These are phyloP conservation scores for Dasysyrphus tricinctus DNA, from an alignment of 2,888 invertebrate species.

Conservation along the genomic window DNA sequence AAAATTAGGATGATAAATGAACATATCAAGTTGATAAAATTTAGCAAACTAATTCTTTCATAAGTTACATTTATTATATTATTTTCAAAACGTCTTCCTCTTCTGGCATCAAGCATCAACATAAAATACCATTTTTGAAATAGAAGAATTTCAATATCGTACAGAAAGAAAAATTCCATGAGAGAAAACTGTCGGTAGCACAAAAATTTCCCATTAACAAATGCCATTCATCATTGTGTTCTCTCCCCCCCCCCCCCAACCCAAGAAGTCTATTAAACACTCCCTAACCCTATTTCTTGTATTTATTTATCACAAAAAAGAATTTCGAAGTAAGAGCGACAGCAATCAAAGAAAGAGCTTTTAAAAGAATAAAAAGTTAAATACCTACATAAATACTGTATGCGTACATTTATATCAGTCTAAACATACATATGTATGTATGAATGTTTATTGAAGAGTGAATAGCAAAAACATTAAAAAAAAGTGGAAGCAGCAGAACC, in stretches of 20 bases:
- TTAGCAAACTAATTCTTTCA: no score
- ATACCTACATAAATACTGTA: not conserved
- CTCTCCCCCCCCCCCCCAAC: conserved; percentile 16
- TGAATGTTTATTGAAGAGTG: conserved; percentile 22
- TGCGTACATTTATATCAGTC: no score
- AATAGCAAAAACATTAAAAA: conserved; percentile 27
- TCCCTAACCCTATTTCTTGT: not conserved
- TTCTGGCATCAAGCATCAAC: not conserved
- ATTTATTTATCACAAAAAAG: not conserved
- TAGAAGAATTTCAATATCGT: conserved; percentile 39
- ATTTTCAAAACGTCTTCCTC: not conserved
- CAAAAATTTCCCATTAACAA: conserved; percentile 52
- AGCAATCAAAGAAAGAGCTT: conserved; percentile 59
- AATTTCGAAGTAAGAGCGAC: conserved; percentile 33
- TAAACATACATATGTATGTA: not conserved
- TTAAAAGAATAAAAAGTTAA: conserved; percentile 4
- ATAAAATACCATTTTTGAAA: conserved; percentile 6
- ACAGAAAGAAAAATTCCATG: conserved; percentile 7
- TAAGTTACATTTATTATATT: not conserved
- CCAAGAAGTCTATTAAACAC: conserved; percentile 5
- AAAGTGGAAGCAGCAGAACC: conserved; percentile 1
- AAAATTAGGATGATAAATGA: no score
- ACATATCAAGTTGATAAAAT: no score
- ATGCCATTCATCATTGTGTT: conserved; percentile 57
- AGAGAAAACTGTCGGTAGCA: conserved; percentile 33